phyloP scores from a whole-genome alignment of 2,797 vertebrate genomes.

The Ptychadena robeensis region DNA sequence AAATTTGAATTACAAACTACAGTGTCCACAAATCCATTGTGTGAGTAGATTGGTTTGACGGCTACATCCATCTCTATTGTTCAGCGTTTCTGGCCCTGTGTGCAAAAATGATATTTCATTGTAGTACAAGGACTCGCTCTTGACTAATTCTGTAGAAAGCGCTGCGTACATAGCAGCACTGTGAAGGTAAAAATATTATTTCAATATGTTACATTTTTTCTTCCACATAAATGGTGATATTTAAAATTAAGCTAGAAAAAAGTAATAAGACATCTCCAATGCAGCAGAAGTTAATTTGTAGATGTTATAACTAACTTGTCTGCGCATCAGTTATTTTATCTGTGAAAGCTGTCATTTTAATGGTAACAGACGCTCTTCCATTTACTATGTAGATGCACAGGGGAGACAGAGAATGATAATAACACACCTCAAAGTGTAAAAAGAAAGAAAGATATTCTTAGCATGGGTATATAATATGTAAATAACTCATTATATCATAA shows the following conservation, averaged over 20 bases:
- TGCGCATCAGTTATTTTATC: constrained; percentile 75
- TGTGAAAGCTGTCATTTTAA: constrained; percentile 83
- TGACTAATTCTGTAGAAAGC: constrained; percentile 12
- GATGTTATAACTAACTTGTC: constrained; percentile 77
- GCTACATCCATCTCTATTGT: background rate
- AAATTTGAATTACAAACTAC: background rate
- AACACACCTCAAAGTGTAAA: constrained; percentile 74
- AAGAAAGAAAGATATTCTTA: constrained; percentile 69
- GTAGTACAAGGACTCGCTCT: background rate
- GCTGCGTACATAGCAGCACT: background rate
- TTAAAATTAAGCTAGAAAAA: constrained; percentile 43
- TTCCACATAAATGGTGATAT: constrained; percentile 38
- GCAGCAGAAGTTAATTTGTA: constrained; percentile 77
- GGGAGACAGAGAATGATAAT: constrained; percentile 72
- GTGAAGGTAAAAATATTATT: constrained; percentile 27
- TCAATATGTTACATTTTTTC: constrained; percentile 22
- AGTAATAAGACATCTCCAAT: constrained; percentile 71
- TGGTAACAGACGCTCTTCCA: constrained; percentile 80
- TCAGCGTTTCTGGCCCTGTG: constrained; percentile 6
- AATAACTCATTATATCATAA: constrained; percentile 69
- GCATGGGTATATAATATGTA: constrained; percentile 71
- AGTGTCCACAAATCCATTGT: background rate
- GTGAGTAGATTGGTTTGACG: background rate
- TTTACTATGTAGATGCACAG: constrained; percentile 75
- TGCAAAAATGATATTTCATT: background rate